Base-by-base conservation (phyloP, 2,113 vertebrate genomes). In the Rana temporaria region DNA sequence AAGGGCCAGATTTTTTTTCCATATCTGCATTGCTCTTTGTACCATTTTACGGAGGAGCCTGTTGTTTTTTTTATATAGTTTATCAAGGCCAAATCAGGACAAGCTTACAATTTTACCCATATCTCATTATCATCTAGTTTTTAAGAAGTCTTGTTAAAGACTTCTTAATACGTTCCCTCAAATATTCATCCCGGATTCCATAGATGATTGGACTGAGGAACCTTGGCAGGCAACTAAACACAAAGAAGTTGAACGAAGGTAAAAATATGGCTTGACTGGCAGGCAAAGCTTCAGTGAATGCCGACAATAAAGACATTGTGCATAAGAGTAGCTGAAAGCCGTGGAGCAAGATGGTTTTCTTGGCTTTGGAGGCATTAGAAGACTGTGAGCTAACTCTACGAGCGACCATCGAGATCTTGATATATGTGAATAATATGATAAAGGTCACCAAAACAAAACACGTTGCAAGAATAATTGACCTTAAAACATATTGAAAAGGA, bases 151-250 rank as follows among this genome's bases (percentile, higher is more conserved):
- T 48, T 30, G 52, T 14, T 57, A 72, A 32, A 72, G n/a, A 69
- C 22, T 15, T 60, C 18, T 65, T 84, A 17, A 84, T 14, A 62
- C 52, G 15, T 30, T 69, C 56, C 19, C 38, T 64, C 16, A 82
- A 65, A 0, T 26, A 16, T 19, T 74, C 70, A 30, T 82, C 80
- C 11, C 73, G 75, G 11, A 78, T 14, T 1, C 81, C 81, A 48
- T 84, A 84, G 20, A 84, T 84, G 0, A 84, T 3, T 4, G 81
- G 81, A 32, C 81, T 70, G 11, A 84, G 55, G 5, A 76, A 59
- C 17, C 81, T 77, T 42, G 81, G 73, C 4, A 84, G 0, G n/a
- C 63, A 69, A n/a, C 32, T 76, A 15, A 77, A 75, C 6, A 53
- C 7, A 0, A 84, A 57, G 22, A 76, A 84, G 20, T 48, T 84